Base-by-base conservation (phyloP, 2,888 invertebrate species). In the Amphipyra berbera region DNA sequence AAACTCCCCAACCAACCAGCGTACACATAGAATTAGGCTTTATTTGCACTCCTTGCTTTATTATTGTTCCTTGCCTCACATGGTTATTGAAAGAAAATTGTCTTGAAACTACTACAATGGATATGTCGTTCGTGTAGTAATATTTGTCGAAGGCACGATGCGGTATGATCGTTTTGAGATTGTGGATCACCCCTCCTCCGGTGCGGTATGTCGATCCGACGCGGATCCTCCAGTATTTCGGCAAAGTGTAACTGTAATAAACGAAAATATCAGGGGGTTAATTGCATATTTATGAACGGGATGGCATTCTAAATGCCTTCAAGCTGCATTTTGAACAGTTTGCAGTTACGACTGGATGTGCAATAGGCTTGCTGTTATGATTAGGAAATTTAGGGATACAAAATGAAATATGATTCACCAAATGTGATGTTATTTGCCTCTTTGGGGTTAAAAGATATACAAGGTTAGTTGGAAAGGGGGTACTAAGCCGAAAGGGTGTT, bases 1-100 rank as follows among this genome's bases (percentile, higher is more conserved):
- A 83, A 33, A 91, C 87, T 10, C 95, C 95, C 95, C 95, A 95
- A 50, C 95, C 95, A 33, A 91, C 85, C 0, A 95, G 74, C 0
- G 88, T 87, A 55, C 89, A 88, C 0, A 89, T 46, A 6, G 91
- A 88, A 65, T 89, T 84, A 5, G 87, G 79, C 42, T 82, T 85
- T 0, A 94, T 76, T 66, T 93, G 91, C 2, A 87, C 85, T 2
- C 87, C 84, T 40, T 86, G 85, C 57, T 89, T 91, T 0, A 93
- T 87, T 10, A 95, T 87, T 1, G 94, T 92, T 7, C 87, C 90
- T 64, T 94, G 94, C 49, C 85, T 85, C 1, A 94, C 87, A 50
- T 87, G 85, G n/a, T 55, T 82, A 6, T 86, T 85, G 10, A 93
- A 85, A 8, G 63, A 59, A 13, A 95, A 88, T 7, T 85, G 84